phyloP scores from a whole-genome alignment of 2,888 invertebrate species.

The Pycnomerus fuliginosus region DNA sequence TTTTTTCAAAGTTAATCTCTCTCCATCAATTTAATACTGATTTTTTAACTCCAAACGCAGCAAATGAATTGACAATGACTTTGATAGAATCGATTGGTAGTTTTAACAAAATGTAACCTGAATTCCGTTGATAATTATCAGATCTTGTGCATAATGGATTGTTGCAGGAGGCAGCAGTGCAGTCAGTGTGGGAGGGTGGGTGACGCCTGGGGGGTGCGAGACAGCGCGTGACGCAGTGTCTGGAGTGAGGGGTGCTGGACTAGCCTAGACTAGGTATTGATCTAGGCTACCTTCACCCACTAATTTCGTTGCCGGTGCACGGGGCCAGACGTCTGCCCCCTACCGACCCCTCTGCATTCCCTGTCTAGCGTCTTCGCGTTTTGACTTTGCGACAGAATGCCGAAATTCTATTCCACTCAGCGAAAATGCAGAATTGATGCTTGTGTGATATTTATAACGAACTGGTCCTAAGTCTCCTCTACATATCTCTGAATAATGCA shows the following conservation, averaged over 20 bases:
- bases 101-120: too few species aligned
- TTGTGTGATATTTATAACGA: too few species aligned
- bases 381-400: constrained; percentile 28
- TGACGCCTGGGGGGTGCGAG: constrained; percentile 32
- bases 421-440: too few species aligned
- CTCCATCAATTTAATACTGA: too few species aligned
- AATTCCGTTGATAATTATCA: constrained; percentile 19
- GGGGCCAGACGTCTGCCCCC: constrained; percentile 36
- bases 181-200: constrained; percentile 17
- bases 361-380: constrained; percentile 17
- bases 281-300: constrained; percentile 54
- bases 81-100: too few species aligned
- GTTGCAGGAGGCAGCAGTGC: constrained; percentile 25
- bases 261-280: constrained; percentile 53
- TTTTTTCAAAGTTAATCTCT: too few species aligned
- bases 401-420: too few species aligned
- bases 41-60: too few species aligned
- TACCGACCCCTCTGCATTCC: constrained; percentile 31
- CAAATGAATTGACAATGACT: too few species aligned
- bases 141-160: constrained; percentile 32
- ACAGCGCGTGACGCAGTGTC: constrained; percentile 39
- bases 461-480: too few species aligned
- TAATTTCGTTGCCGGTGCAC: constrained; percentile 48
- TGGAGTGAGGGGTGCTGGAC: constrained; percentile 33
- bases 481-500: too few species aligned